These are phyloP conservation scores for Hirundo rustica DNA, from an alignment of 2,797 vertebrate genomes.

Conservation along the genomic window DNA sequence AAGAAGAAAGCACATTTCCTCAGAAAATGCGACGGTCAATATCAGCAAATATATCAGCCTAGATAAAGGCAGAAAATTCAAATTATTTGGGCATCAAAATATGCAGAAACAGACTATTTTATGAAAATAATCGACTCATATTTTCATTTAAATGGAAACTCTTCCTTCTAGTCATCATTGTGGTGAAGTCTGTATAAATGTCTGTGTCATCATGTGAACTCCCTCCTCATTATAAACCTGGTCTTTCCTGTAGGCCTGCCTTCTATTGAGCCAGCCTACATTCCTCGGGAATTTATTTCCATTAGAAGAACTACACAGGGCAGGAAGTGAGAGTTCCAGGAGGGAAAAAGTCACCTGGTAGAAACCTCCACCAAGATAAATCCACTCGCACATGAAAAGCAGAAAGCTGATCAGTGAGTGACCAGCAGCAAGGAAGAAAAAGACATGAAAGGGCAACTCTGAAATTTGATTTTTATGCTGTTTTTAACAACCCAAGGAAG, in stretches of 20 bases:
- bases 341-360: not conserved
- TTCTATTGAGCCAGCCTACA: not conserved
- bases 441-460: not conserved
- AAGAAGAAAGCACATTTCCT: not conserved
- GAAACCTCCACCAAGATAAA: not conserved
- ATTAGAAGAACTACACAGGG: not conserved
- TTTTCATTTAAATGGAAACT: not conserved
- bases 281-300: not conserved
- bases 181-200: accelerated
- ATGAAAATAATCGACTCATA: not conserved
- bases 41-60: not conserved
- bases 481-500: not conserved
- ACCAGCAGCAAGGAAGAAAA: not conserved
- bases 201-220: not conserved
- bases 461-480: not conserved
- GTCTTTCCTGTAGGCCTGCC: not conserved
- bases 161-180: not conserved
- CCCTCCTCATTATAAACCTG: not conserved
- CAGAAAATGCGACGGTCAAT: not conserved
- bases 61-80: not conserved
- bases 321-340: not conserved
- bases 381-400: not conserved
- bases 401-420: not conserved
- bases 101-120: not conserved
- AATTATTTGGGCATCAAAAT: not conserved